These are phyloP conservation scores for Poeciliopsis presidionis DNA, from an alignment of 2,797 vertebrate genomes.

Conservation along the genomic window DNA sequence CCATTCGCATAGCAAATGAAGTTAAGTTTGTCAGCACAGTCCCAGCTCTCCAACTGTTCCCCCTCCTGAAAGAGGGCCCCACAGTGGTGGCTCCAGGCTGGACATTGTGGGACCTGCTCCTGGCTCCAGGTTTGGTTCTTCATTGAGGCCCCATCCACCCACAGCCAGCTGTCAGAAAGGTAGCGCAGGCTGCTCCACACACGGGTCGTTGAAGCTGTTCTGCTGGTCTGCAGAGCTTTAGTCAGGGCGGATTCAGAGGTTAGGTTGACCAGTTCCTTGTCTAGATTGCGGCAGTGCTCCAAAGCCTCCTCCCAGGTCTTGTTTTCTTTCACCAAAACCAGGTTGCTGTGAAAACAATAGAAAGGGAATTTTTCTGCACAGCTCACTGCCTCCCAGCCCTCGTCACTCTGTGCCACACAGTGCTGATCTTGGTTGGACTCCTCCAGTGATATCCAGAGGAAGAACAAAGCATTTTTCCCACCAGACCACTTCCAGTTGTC, in stretches of 20 bases:
- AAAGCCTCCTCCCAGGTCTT: constrained; percentile 55
- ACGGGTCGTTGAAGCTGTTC: neutral
- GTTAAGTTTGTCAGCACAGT: constrained; percentile 43
- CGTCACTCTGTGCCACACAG: rapidly evolving
- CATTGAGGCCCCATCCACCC: constrained; percentile 1
- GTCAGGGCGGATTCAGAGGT: neutral
- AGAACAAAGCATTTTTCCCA: neutral
- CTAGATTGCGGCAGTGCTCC: constrained; percentile 17
- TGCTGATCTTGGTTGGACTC: rapidly evolving
- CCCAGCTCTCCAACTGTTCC: constrained; percentile 13
- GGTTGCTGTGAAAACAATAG: constrained; percentile 19
- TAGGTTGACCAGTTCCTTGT: constrained; percentile 34
- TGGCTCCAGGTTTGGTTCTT: constrained; percentile 12
- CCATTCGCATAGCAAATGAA: constrained; percentile 34
- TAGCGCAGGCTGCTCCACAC: constrained; percentile 58
- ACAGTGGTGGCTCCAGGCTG: constrained; percentile 21
- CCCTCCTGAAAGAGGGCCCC: constrained; percentile 19
- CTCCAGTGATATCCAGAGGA: rapidly evolving
- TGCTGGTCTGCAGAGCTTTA: constrained; percentile 7
- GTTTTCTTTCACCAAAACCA: constrained; percentile 45
- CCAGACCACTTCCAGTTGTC: constrained; percentile 44
- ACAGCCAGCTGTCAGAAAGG: constrained; percentile 49
- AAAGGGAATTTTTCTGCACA: rapidly evolving
- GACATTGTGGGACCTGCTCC: constrained; percentile 8
- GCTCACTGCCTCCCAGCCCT: rapidly evolving